phyloP scores from a whole-genome alignment of 2,888 invertebrate species.

The Cerastis leucographa region DNA sequence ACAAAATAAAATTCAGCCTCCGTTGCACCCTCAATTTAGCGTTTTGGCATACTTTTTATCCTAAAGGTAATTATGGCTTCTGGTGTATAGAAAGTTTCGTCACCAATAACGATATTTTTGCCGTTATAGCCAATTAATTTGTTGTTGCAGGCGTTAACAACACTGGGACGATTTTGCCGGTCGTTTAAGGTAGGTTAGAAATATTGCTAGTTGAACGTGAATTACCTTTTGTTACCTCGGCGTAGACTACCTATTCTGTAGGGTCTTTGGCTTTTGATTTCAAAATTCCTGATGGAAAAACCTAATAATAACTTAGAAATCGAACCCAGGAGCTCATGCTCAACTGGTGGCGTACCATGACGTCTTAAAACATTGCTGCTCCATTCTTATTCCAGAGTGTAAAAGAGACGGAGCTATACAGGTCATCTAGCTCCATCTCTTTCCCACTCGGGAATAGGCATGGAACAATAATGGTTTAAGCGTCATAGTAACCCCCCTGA shows the following conservation, averaged over 20 bases:
- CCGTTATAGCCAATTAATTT: conserved; percentile 83
- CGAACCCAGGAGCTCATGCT: too few species aligned
- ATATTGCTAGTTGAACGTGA: conserved; percentile 58
- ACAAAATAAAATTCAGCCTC: conserved; percentile 37
- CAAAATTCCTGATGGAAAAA: too few species aligned
- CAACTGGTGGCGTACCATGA: too few species aligned
- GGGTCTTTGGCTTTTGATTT: neutral
- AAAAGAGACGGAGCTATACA: too few species aligned
- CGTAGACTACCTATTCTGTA: neutral
- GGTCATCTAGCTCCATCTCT: too few species aligned
- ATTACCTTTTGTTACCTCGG: conserved; percentile 45
- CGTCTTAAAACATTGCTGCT: too few species aligned
- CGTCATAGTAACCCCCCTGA: too few species aligned
- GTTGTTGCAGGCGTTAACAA: conserved; percentile 76
- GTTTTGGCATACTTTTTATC: conserved; percentile 53
- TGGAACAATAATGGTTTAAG: too few species aligned
- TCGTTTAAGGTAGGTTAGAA: conserved; percentile 62
- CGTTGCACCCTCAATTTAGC: conserved; percentile 56
- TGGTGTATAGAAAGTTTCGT: conserved; percentile 61
- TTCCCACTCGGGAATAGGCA: too few species aligned
- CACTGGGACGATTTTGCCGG: conserved; percentile 63
- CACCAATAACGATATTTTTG: conserved; percentile 80
- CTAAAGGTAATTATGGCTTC: conserved; percentile 56
- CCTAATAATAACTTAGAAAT: too few species aligned
- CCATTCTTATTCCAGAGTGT: too few species aligned